Evolutionary conservation across 2,888 invertebrate genomes (phyloP).

Genomic region (Drosophila monieri): DNA sequence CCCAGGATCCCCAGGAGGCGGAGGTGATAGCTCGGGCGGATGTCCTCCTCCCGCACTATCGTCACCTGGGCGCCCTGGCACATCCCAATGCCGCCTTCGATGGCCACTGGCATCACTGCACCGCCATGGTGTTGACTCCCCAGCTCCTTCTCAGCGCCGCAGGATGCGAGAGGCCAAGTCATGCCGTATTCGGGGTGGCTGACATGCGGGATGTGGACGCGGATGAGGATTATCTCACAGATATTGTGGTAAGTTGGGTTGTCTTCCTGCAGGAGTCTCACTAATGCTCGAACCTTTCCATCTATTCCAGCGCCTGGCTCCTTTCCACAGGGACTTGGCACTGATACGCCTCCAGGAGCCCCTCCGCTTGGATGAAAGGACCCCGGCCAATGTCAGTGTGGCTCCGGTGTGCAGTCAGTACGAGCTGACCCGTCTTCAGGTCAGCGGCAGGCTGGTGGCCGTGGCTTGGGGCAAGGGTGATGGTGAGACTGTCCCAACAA

Average conservation of each 20-base stretch:
- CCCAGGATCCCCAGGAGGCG: conserved; percentile 10
- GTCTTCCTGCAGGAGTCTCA: neutral
- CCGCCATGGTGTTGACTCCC: conserved; percentile 52
- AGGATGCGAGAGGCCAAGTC: conserved; percentile 54
- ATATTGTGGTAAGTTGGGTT: conserved; percentile 40
- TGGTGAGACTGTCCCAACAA: conserved; percentile 24
- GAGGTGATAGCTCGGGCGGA: conserved; percentile 19
- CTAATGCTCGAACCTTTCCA: too few relatives aligned
- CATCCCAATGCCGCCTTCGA: conserved; percentile 62
- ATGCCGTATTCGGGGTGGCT: conserved; percentile 64
- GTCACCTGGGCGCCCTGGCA: conserved; percentile 59
- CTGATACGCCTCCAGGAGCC: conserved; percentile 41
- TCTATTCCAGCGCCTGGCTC: conserved; percentile 37
- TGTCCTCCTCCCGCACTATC: conserved; percentile 46
- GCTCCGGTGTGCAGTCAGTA: conserved; percentile 54
- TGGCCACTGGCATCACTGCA: conserved; percentile 58
- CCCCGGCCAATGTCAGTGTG: conserved; percentile 21
- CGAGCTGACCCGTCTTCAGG: conserved; percentile 53
- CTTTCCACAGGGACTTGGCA: conserved; percentile 48
- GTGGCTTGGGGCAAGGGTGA: conserved; percentile 62
- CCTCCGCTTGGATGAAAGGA: conserved; percentile 17
- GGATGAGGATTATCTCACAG: conserved; percentile 56
- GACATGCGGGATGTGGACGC: conserved; percentile 60
- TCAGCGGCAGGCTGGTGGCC: conserved; percentile 56
- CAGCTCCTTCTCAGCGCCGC: conserved; percentile 55